These are phyloP conservation scores for Andrena camellia DNA, from an alignment of 2,888 invertebrate genomes.

Conservation along the genomic window DNA sequence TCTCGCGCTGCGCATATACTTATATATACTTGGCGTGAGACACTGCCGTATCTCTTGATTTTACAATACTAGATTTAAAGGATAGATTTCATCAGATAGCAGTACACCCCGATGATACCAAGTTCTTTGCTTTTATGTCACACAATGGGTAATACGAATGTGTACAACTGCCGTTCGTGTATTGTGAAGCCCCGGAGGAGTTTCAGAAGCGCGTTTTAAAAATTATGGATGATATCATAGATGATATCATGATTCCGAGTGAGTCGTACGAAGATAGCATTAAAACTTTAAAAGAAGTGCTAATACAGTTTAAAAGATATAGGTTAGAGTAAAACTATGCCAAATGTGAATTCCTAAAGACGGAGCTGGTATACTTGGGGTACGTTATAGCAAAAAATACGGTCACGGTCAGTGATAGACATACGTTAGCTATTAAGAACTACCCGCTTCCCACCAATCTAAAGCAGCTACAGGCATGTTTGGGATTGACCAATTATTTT, in stretches of 20 bases:
- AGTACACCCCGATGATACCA: not conserved
- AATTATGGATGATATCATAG: constrained; percentile 2
- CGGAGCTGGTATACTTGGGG: constrained; percentile 32
- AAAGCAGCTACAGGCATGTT: not conserved
- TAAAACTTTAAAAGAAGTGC: not conserved
- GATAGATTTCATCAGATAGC: not conserved
- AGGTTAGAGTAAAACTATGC: not conserved
- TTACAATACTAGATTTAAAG: not conserved
- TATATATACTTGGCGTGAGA: no score
- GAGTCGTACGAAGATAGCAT: not conserved
- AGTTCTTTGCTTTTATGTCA: not conserved
- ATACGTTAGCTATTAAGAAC: not conserved
- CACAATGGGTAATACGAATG: not conserved
- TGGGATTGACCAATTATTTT: not conserved
- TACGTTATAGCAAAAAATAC: not conserved
- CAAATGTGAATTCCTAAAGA: constrained; percentile 8
- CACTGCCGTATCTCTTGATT: no score
- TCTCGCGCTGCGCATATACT: no score
- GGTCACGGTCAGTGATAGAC: not conserved
- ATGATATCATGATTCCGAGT: constrained; percentile 11
- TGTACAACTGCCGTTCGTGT: not conserved
- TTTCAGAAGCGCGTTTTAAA: constrained; percentile 2
- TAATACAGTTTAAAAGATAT: not conserved
- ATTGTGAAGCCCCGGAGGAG: not conserved
- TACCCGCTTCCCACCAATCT: not conserved